Evolutionary conservation across 2,113 vertebrate species (phyloP).

Genomic region (Progne subis): DNA sequence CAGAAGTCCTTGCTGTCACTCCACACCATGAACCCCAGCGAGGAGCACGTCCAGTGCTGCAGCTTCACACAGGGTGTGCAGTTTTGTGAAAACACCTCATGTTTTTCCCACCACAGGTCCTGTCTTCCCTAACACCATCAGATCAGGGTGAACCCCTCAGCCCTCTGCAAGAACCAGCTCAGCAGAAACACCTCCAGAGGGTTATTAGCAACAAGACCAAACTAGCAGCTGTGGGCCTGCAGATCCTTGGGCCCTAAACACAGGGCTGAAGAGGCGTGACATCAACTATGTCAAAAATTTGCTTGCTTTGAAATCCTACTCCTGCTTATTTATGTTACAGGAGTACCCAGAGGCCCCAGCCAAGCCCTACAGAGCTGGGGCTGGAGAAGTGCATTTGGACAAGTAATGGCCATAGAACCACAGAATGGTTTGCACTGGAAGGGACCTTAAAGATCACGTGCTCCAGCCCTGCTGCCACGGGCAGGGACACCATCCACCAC

Average conservation of each 20-base stretch:
- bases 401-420: not conserved
- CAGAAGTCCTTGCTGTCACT: not conserved
- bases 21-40: not conserved
- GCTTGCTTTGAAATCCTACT: constrained; percentile 34
- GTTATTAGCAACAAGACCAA: constrained; percentile 4
- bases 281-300: constrained; percentile 21
- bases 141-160: not conserved
- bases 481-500: not conserved
- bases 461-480: not conserved
- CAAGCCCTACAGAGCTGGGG: not conserved
- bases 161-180: not conserved
- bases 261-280: not conserved
- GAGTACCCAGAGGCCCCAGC: not conserved
- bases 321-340: constrained; percentile 21
- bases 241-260: not conserved
- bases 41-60: rapidly evolving
- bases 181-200: not conserved
- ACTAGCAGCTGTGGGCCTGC: not conserved
- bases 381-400: not conserved
- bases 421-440: not conserved
- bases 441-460: not conserved
- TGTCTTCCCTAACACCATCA: not conserved
- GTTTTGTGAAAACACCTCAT: not conserved
- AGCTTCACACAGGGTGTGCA: not conserved
- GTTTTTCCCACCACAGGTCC: rapidly evolving